Evolutionary conservation across 2,113 vertebrate genomes (phyloP), one percentile per base, ranked within the genome.

Genomic region (Diphyllodes magnificus): DNA sequence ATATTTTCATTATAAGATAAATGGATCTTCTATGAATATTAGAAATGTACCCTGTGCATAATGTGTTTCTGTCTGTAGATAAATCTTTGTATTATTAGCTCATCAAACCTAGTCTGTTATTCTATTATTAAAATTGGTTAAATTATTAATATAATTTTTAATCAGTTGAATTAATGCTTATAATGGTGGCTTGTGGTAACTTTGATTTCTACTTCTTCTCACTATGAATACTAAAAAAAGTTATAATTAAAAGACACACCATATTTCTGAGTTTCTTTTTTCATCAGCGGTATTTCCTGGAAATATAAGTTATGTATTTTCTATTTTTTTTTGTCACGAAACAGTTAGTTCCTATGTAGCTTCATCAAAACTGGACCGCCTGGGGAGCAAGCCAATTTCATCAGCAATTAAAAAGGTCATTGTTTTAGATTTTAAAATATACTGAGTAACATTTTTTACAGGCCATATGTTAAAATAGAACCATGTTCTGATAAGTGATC

Each of bases 371-470:
- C 64, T 53, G 85, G 90, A 90, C 77, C 75, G 82, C 82, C 92
- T 95, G 92, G 90, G 94, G 85, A 95, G 68, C 31, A 95, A 97
- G 91, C 81, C 90, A 94, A 90, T 94, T 95, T 92, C 35, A 81
- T 93, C 61, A 92, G 82, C 82, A 93, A 86, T 92, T 96, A 87
- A 57, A 96, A 97, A 97, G 85, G 88, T 92, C 80, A 86, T 77
- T 84, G 66, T 68, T 88, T 88, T 60, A 75, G 65, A 57, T 88
- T 93, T 94, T 94, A 90, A 79, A 96, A 96, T 90, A 90, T 23
- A 93, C 61, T 5, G 7, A 88, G 31, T 90, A 75, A 93, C 3
- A 1, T 66, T 88, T 92, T 93, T 94, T 86, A 90, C 53, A 72
- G 56, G 49, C 88, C 93, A 63, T 92, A 95, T 96, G 90, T 86